Conservation (phyloP, 1,140 invertebrate genomes). For the Hypsibius dujardini region DNA sequence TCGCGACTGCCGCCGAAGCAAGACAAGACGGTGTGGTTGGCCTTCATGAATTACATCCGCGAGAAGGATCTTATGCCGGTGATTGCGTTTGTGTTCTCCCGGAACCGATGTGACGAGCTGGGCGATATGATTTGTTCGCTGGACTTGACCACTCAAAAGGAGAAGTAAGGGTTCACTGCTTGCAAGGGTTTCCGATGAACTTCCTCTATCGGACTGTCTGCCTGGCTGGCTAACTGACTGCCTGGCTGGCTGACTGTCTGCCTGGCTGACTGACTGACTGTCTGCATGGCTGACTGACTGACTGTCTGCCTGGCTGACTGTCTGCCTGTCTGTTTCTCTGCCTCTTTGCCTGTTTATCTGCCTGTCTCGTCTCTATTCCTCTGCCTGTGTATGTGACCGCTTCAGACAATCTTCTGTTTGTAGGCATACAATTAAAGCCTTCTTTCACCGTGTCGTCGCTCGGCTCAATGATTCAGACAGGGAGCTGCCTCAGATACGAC, state of each 20-base stretch:
- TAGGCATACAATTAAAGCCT: conserved; percentile 46
- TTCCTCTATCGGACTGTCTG: no score
- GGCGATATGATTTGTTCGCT: conserved; percentile 47
- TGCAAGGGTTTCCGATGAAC: no score
- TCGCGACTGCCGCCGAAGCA: conserved; percentile 33
- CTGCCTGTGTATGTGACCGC: no score
- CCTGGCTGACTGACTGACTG: no score
- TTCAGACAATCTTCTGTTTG: background rate
- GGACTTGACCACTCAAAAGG: conserved; percentile 60
- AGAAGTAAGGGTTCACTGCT: conserved; percentile 43
- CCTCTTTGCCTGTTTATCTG: no score
- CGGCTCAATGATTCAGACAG: conserved; percentile 67
- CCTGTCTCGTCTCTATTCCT: no score
- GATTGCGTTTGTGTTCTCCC: conserved; percentile 79
- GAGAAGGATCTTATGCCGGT: conserved; percentile 68
- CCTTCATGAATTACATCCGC: conserved; percentile 57
- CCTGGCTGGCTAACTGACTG: no score
- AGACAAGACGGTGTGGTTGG: conserved; percentile 67
- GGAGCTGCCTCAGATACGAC: conserved; percentile 61
- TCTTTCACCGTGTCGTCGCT: conserved; percentile 62
- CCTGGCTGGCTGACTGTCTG: no score
- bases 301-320: no score
- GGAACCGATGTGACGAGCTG: conserved; percentile 67
- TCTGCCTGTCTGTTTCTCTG: no score
- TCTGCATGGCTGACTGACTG: no score